Evolutionary conservation across 2,888 invertebrate genomes (phyloP).

Genomic region (Euclidia mi): DNA sequence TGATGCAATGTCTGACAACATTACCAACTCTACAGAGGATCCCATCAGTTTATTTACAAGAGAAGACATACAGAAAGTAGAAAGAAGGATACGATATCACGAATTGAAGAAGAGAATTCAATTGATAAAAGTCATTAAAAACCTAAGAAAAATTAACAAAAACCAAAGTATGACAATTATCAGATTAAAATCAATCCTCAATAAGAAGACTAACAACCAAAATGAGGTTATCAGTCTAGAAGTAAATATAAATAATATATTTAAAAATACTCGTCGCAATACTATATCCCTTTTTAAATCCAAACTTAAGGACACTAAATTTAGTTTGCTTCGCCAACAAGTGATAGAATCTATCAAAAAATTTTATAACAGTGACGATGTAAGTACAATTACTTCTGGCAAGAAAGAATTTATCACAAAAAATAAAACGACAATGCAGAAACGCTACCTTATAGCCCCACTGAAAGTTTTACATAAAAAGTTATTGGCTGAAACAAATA

Average conservation of each 20-base stretch:
- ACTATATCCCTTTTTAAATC: background rate
- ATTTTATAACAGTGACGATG: constrained; percentile 21
- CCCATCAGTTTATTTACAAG: background rate
- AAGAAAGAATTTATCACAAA: constrained; percentile 28
- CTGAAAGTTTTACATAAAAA: constrained; percentile 22
- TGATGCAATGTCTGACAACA: background rate
- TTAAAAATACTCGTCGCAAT: background rate
- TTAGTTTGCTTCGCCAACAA: constrained; percentile 5
- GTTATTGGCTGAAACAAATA: constrained; percentile 16
- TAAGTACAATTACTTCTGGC: constrained; percentile 19
- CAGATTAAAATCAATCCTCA: background rate
- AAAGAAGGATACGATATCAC: constrained; percentile 5
- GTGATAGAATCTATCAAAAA: constrained; percentile 7
- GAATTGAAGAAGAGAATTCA: constrained; percentile 14
- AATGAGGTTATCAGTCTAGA: background rate
- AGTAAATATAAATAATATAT: no score
- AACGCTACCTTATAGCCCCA: constrained; percentile 18
- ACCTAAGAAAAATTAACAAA: background rate
- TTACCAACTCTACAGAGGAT: background rate
- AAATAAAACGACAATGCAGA: constrained; percentile 25
- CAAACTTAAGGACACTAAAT: constrained; percentile 5
- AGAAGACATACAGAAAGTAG: background rate
- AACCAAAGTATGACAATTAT: constrained; percentile 9
- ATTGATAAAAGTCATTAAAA: constrained; percentile 3
- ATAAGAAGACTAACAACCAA: background rate